Evolutionary conservation across 2,113 vertebrate species (phyloP), one percentile per base, ranked within the genome.

Genomic region (Anolis carolinensis): DNA sequence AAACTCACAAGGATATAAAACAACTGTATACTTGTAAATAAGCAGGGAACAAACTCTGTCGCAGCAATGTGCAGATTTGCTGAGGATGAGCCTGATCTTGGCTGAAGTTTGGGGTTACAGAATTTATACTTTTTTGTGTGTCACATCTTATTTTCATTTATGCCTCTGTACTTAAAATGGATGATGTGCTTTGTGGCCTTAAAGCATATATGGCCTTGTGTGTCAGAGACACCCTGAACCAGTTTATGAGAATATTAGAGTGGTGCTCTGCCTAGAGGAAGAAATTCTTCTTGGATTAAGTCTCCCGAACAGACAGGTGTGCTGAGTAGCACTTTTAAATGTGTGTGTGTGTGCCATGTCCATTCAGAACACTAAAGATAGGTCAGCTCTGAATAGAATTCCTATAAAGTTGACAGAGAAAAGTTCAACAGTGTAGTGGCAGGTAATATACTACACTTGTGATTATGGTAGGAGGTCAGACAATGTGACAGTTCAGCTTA

Each of bases 221-320:
- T 83, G 62, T 84, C 83, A 77, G 16, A 77, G 74, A 67, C 65
- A 70, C 39, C 68, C 73, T 34, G n/a, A 34, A 50, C 59, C 63
- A 77, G 74, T 68, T 76, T 20, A 84, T 84, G 39, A 84, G 74
- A 77, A 84, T 84, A 68, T 77, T 34, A 68, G 63, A 77, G 30
- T 84, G 62, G 39, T 67, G n/a, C 75, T 77, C 21, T 67, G 62
- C 62, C 62, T 68, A 67, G 73, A 84, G 62, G 62, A n/a, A 77
- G 16, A 84, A 4, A 52, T 77, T 7, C 25, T 50, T 67, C 39
- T 68, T 84, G 30, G 21, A 67, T 62, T 68, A 68, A 67, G 30
- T 68, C 21, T 55, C 7, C 73, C 50, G 59, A 14, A 30, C 30
- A 77, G 39, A 68, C n/a, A 77, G 59, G 11, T 5, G 23, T 76